Base-by-base conservation (phyloP, 2,888 invertebrate genomes). In the Papilio demoleus region DNA sequence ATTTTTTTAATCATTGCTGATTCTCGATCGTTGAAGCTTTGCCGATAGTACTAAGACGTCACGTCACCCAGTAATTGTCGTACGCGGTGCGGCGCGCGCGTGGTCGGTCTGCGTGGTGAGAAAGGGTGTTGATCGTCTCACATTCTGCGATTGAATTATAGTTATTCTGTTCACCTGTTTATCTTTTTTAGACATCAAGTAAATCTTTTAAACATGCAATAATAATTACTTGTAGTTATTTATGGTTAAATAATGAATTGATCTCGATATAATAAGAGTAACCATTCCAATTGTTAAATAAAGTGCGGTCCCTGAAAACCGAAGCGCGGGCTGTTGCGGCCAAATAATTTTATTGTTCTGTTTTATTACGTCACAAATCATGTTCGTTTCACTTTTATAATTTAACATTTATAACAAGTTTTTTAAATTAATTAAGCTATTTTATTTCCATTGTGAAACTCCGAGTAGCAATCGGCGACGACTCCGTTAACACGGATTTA, bases 241-340 rank as follows among this genome's bases (percentile, higher is more conserved):
- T 24, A 53, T 47, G 60, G 45, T 24, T 12, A 66, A 60, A 45
- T 47, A 60, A 45, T 45, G 45, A 59, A 59, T 60, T 36, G 36
- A 47, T 60, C 60, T 38, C 66, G 38, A 45, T 66, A 66, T 60
- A 59, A 59, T 47, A 66, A 66, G 47, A 60, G 24, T 67, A 47
- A 24, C 36, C 66, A 38, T 45, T 60, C 14, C 36, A 36, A 17
- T 56, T 53, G 8, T 40, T 38, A 50, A 67, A 67, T 61, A 19
- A 50, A 67, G 38, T 19, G 66, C 66, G 50, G 60, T 60, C 24
- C 24, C 2, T 19, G 59, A 11, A 47, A 47, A 36, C 24, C 45
- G 38, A 47, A 47, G 47, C 24, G 17, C 34, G 36, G 59, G 58
- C 19, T 64, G 34, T 27, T 65, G 64, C 40, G 64, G 64, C 38